A percentile compares a stretch with the other conserved stretches of the same genome.
These are phyloP conservation scores for Pseudopleuronectes americanus DNA, from an alignment of 2,797 vertebrate genomes.

Conservation along the genomic window DNA sequence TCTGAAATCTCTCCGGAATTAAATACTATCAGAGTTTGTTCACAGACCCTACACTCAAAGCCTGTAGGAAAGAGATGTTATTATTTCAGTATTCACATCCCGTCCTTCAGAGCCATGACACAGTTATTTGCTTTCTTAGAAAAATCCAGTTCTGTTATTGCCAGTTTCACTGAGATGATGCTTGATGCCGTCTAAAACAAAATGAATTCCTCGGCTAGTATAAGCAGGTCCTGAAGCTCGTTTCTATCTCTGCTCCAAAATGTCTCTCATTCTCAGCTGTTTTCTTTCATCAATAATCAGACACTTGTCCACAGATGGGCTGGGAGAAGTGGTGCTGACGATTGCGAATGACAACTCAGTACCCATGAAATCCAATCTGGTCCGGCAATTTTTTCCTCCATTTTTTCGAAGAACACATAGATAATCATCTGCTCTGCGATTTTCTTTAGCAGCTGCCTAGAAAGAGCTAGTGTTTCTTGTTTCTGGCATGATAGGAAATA, in stretches of 20 bases:
- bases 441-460: slow-evolving; percentile 64
- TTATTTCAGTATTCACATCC: slow-evolving; percentile 51
- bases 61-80: slow-evolving; percentile 45
- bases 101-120: slow-evolving; percentile 33
- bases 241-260: slow-evolving; percentile 51
- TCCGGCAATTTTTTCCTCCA: slow-evolving; percentile 50
- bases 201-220: slow-evolving; percentile 63
- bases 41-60: slow-evolving; percentile 32
- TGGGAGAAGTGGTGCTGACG: slow-evolving; percentile 51
- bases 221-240: slow-evolving; percentile 59
- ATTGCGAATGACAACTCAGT: slow-evolving; percentile 64
- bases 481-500: slow-evolving; percentile 55
- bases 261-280: slow-evolving; percentile 64
- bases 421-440: slow-evolving; percentile 53
- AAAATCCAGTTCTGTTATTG: slow-evolving; percentile 63
- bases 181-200: slow-evolving; percentile 58
- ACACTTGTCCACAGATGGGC: slow-evolving; percentile 71
- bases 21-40: slow-evolving; percentile 63
- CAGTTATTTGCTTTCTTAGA: slow-evolving; percentile 56
- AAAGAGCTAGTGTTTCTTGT: slow-evolving; percentile 55
- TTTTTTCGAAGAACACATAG: slow-evolving; percentile 50
- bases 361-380: slow-evolving; percentile 73
- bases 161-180: slow-evolving; percentile 59
- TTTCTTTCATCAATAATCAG: slow-evolving; percentile 73
- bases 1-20: slow-evolving; percentile 60